Conservation (phyloP, 2,888 invertebrate genomes). For the Leptarthrus brevirostris region DNA sequence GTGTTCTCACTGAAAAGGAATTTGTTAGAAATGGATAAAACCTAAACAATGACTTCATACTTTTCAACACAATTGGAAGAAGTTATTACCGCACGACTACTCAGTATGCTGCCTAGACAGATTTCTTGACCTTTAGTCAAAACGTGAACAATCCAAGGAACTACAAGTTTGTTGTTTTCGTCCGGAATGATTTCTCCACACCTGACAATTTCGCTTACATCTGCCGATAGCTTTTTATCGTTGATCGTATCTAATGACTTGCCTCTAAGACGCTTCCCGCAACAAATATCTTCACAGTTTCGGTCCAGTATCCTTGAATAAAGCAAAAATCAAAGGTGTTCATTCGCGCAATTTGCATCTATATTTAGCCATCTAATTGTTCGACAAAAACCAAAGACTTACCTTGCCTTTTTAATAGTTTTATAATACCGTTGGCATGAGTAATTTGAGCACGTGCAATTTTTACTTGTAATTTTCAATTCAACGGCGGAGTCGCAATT, state of each 20-base stretch:
- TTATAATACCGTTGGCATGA: constrained; percentile 50
- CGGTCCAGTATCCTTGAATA: constrained; percentile 50
- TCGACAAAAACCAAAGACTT: not conserved
- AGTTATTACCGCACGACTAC: constrained; percentile 50
- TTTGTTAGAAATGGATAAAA: not conserved
- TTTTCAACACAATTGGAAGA: constrained; percentile 49
- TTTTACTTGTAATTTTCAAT: constrained; percentile 47
- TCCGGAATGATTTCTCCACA: constrained; percentile 51
- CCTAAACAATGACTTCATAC: constrained; percentile 5
- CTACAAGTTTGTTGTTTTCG: constrained; percentile 45
- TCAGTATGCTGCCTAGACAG: constrained; percentile 47
- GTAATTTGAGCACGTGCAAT: constrained; percentile 49
- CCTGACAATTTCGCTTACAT: not conserved
- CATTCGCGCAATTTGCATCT: not conserved
- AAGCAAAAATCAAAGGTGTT: no score
- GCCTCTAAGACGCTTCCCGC: constrained; percentile 49
- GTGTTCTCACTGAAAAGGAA: not conserved
- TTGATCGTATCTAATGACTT: constrained; percentile 43
- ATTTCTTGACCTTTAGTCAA: constrained; percentile 45
- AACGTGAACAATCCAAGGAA: constrained; percentile 50
- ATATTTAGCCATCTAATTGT: not conserved
- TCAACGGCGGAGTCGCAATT: constrained; percentile 49
- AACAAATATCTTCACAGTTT: constrained; percentile 51
- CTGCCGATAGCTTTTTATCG: constrained; percentile 7
- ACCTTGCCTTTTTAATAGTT: constrained; percentile 49